Evolutionary conservation across 2,888 invertebrate genomes (phyloP).

Genomic region (Eilema caniola): DNA sequence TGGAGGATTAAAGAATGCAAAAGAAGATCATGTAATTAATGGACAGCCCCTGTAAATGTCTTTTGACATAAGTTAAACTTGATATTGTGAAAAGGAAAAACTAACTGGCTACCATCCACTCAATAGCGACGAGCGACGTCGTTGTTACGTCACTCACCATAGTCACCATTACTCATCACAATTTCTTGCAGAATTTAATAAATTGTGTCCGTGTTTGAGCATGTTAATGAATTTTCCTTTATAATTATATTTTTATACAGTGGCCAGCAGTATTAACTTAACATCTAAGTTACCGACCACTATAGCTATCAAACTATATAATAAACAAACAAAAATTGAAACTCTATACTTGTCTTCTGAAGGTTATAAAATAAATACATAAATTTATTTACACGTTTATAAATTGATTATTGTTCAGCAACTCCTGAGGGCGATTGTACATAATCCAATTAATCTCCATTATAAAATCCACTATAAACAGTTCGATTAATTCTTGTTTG

Average conservation of each 20-base stretch:
- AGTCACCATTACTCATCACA: background rate
- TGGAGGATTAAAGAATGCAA: no score
- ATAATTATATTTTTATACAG: background rate
- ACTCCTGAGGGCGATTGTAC: background rate
- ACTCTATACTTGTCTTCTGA: no score
- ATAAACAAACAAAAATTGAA: no score
- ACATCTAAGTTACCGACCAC: no score
- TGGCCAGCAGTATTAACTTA: no score
- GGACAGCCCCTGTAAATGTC: no score
- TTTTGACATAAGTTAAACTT: no score
- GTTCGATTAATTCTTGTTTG: conserved; percentile 9
- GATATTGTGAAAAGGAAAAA: background rate
- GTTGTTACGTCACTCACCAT: background rate
- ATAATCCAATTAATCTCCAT: no score
- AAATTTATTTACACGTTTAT: no score
- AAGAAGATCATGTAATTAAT: no score
- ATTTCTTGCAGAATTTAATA: background rate
- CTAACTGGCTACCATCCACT: background rate
- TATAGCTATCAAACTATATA: background rate
- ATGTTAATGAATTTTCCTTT: background rate
- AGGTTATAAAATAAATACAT: no score
- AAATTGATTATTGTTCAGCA: background rate
- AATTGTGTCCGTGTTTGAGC: background rate
- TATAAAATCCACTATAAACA: no score
- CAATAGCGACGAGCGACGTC: background rate